Percentiles rank a stretch among this genome's conserved stretches.
Evolutionary conservation across 2,797 vertebrate genomes (phyloP).

Genomic region (Sebastes iracundus): DNA sequence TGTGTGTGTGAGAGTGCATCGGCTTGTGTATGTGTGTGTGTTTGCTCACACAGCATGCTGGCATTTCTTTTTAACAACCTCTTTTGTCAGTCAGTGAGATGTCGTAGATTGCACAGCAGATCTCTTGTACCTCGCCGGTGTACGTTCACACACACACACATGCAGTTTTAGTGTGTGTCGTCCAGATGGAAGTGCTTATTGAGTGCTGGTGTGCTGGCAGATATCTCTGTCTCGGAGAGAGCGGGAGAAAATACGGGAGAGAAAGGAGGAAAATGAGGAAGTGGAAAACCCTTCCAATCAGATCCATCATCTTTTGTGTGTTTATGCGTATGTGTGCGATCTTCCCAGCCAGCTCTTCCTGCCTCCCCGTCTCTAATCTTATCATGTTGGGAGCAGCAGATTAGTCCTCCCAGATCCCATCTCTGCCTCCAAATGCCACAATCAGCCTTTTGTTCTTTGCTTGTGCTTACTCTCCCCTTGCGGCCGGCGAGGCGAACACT

Average conservation of each 20-base stretch:
- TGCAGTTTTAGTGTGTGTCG: slow-evolving; percentile 36
- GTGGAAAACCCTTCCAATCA: slow-evolving; percentile 79
- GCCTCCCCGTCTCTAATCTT: slow-evolving; percentile 79
- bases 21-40: slow-evolving; percentile 46
- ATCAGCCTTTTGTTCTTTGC: slow-evolving; percentile 77
- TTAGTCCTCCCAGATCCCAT: slow-evolving; percentile 82
- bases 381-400: slow-evolving; percentile 81
- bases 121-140: slow-evolving; percentile 63
- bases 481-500: slow-evolving; percentile 60
- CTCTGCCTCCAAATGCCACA: slow-evolving; percentile 77
- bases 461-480: slow-evolving; percentile 56
- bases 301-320: slow-evolving; percentile 72
- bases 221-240: slow-evolving; percentile 68
- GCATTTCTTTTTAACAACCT: slow-evolving; percentile 73
- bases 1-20: slow-evolving; percentile 4
- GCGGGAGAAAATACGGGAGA: slow-evolving; percentile 52
- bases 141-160: slow-evolving; percentile 34
- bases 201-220: slow-evolving; percentile 75
- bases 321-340: slow-evolving; percentile 61
- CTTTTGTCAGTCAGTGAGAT: slow-evolving; percentile 75
- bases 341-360: slow-evolving; percentile 75
- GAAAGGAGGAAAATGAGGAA: slow-evolving; percentile 47
- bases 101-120: slow-evolving; percentile 73
- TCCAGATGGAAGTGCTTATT: slow-evolving; percentile 84
- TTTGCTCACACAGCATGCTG: slow-evolving; percentile 64